These are phyloP conservation scores for Nemotelus nigrinus DNA, from an alignment of 2,888 invertebrate genomes.

Conservation along the genomic window DNA sequence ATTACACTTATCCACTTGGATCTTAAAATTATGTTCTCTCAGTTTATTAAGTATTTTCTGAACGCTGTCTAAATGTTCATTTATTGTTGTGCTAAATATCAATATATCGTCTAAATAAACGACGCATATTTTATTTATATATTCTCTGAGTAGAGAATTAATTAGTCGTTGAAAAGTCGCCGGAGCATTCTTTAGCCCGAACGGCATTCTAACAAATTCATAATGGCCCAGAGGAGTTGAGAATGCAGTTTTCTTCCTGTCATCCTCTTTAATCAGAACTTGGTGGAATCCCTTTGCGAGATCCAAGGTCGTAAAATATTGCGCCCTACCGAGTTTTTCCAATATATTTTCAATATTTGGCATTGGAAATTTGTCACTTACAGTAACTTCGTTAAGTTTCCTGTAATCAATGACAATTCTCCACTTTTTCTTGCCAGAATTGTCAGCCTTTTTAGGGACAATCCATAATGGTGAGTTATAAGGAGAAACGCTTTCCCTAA, in stretches of 20 bases:
- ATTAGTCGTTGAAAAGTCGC: neutral
- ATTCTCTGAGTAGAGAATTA: slow-evolving; percentile 49
- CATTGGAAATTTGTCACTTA: slow-evolving; percentile 50
- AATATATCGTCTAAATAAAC: slow-evolving; percentile 35
- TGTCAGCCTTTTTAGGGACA: slow-evolving; percentile 50
- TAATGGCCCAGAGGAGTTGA: slow-evolving; percentile 30
- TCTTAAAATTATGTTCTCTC: slow-evolving; percentile 27
- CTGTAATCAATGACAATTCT: slow-evolving; percentile 51
- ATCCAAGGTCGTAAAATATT: slow-evolving; percentile 49
- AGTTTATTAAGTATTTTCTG: slow-evolving; percentile 52
- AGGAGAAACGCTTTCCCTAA: slow-evolving; percentile 48
- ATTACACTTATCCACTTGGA: slow-evolving; percentile 27
- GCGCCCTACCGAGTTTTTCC: too few relatives aligned
- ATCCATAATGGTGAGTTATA: slow-evolving; percentile 51
- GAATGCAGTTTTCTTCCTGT: slow-evolving; percentile 50
- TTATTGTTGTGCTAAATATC: slow-evolving; percentile 47
- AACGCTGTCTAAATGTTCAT: slow-evolving; percentile 53
- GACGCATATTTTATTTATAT: slow-evolving; percentile 51
- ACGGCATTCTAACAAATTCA: slow-evolving; percentile 35
- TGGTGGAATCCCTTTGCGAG: slow-evolving; percentile 50
- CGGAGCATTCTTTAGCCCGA: slow-evolving; percentile 34
- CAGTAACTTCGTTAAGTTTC: neutral
- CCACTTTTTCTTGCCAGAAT: slow-evolving; percentile 50
- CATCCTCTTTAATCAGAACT: slow-evolving; percentile 46
- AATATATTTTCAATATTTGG: slow-evolving; percentile 50